Conservation (phyloP, 2,113 vertebrate genomes). For the Nibea coibor region DNA sequence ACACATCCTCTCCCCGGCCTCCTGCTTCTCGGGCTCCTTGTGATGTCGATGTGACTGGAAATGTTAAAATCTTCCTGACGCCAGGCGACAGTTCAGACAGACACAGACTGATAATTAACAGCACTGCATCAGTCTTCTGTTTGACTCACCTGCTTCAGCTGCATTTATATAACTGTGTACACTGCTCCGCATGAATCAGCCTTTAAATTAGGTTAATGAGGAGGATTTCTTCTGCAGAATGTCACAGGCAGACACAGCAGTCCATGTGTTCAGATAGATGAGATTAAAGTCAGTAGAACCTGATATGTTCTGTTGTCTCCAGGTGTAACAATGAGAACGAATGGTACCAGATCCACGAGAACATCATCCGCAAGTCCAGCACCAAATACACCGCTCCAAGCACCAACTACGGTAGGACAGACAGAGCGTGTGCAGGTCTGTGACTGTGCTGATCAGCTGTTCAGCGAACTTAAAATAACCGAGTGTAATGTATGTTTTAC, state of each 20-base stretch:
- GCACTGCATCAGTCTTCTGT: too few species aligned
- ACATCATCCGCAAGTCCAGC: constrained; percentile 98
- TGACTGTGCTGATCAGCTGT: too few species aligned
- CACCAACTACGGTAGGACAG: constrained; percentile 92
- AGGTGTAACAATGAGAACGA: constrained; percentile 99
- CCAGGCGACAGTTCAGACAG: not conserved
- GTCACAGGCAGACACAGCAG: too few species aligned
- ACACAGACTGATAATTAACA: not conserved
- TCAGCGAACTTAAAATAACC: too few species aligned
- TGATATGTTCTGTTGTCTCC: not conserved
- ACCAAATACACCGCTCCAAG: constrained; percentile 98
- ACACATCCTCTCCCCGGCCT: not conserved
- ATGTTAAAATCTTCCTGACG: not conserved
- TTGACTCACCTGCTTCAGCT: not conserved
- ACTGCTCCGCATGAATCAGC: not conserved
- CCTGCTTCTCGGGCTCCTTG: not conserved
- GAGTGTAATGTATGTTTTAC: too few species aligned
- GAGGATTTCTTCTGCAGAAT: too few species aligned
- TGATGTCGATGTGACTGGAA: not conserved
- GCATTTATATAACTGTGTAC: not conserved
- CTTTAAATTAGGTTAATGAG: not conserved
- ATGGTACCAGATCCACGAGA: constrained; percentile 98
- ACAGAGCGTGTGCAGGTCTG: not conserved
- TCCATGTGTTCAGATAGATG: too few species aligned
- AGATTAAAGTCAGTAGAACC: not conserved